Evolutionary conservation across 2,113 vertebrate genomes (phyloP).

Genomic region (Neomonachus schauinslandi): DNA sequence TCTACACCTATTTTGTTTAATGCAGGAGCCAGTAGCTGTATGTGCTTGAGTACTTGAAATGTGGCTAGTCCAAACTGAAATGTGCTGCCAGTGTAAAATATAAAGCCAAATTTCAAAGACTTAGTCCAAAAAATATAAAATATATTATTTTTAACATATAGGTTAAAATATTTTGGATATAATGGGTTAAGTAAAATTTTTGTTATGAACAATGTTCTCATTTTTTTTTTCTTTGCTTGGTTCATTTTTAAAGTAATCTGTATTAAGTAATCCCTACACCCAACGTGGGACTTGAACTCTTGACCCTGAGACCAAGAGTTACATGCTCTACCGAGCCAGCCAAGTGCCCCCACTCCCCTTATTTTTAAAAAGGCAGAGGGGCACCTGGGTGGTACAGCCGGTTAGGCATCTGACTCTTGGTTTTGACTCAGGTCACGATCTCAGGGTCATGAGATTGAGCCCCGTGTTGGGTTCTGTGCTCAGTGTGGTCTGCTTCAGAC

Average conservation of each 20-base stretch:
- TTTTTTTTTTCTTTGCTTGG: neutral
- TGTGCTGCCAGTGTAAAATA: neutral
- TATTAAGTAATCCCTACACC: neutral
- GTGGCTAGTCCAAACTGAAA: neutral
- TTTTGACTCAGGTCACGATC: neutral
- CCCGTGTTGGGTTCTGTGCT: neutral
- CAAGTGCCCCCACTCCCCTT: neutral
- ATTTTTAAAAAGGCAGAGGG: constrained; percentile 11
- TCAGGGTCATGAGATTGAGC: neutral
- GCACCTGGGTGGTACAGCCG: neutral
- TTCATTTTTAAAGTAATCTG: neutral
- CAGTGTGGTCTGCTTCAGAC: neutral
- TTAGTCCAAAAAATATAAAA: neutral
- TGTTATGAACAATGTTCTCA: neutral
- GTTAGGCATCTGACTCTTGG: neutral
- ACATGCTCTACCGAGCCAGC: neutral
- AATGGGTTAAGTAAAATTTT: constrained; percentile 24
- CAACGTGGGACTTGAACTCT: neutral
- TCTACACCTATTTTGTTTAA: neutral
- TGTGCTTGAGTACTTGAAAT: neutral
- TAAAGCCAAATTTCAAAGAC: neutral
- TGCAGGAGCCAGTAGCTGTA: neutral
- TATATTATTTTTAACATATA: neutral
- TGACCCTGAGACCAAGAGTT: neutral
- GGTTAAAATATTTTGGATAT: constrained; percentile 21